Conservation (phyloP, 2,888 invertebrate genomes). For the Caenorhabditis drosophilae region DNA sequence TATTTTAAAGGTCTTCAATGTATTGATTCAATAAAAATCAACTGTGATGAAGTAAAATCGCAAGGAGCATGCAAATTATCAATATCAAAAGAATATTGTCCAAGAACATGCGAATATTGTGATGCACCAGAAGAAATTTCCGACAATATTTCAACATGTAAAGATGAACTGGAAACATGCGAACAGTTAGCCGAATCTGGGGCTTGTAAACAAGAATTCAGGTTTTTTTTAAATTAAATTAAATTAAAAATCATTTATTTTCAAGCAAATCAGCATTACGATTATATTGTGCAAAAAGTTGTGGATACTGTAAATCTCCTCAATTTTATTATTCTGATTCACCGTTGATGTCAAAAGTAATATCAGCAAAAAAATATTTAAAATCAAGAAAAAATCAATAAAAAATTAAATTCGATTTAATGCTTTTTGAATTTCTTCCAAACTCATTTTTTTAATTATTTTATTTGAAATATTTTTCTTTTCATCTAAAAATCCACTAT, state of each 20-base stretch:
- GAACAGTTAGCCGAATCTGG: constrained; percentile 51
- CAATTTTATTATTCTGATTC: constrained; percentile 45
- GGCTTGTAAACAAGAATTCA: constrained; percentile 53
- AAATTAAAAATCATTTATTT: neutral
- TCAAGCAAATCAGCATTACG: constrained; percentile 47
- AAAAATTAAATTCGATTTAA: too few species aligned
- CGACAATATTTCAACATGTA: constrained; percentile 42
- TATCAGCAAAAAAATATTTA: neutral
- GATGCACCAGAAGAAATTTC: constrained; percentile 40
- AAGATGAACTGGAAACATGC: constrained; percentile 56
- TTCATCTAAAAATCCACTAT: too few species aligned
- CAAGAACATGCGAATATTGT: constrained; percentile 52
- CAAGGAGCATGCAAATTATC: constrained; percentile 51
- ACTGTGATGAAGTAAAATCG: constrained; percentile 49
- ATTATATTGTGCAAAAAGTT: constrained; percentile 56
- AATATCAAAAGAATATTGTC: constrained; percentile 57
- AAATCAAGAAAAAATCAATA: too few species aligned
- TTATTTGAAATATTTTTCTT: too few species aligned
- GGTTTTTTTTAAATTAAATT: constrained; percentile 11
- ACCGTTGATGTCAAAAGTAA: constrained; percentile 3
- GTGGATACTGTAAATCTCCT: constrained; percentile 55
- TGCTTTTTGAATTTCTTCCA: too few species aligned
- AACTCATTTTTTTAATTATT: too few species aligned
- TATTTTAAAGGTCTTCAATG: constrained; percentile 46
- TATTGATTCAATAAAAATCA: constrained; percentile 57